phyloP scores from a whole-genome alignment of 2,888 invertebrate species.

The Ceriagrion tenellum region DNA sequence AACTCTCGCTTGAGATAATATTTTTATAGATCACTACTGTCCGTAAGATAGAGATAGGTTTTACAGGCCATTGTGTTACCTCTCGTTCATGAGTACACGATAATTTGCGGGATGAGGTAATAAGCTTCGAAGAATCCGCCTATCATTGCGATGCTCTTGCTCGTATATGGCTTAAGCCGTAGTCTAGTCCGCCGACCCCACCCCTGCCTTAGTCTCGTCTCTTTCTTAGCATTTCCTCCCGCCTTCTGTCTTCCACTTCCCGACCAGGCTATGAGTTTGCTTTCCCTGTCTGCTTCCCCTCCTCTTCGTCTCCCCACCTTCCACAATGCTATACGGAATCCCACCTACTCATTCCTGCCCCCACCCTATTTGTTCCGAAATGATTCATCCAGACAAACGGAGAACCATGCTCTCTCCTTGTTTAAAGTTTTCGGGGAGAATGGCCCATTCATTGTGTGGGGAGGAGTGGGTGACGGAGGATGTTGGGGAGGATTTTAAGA shows the following conservation, averaged over 20 bases:
- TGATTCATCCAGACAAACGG: conserved; percentile 26
- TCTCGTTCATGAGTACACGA: no score
- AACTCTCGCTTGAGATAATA: no score
- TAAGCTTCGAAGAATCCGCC: no score
- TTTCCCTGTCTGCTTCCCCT: not conserved
- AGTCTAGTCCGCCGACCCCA: not conserved
- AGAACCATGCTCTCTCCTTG: conserved; percentile 2
- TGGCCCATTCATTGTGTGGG: not conserved
- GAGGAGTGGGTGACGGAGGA: not conserved
- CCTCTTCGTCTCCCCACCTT: not conserved
- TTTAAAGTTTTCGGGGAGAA: not conserved
- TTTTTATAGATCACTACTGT: no score
- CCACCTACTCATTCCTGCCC: not conserved
- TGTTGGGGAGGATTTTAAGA: not conserved
- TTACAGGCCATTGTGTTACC: no score
- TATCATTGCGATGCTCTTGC: no score
- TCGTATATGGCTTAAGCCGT: not conserved
- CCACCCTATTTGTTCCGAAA: not conserved
- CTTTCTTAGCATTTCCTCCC: not conserved
- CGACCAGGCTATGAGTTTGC: not conserved
- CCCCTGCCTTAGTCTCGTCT: not conserved
- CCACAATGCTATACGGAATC: not conserved
- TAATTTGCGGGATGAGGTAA: no score
- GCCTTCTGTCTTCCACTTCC: not conserved
- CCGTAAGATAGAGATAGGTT: no score